phyloP scores from a whole-genome alignment of 1,140 invertebrate species.

The Drosophila ananassae region DNA sequence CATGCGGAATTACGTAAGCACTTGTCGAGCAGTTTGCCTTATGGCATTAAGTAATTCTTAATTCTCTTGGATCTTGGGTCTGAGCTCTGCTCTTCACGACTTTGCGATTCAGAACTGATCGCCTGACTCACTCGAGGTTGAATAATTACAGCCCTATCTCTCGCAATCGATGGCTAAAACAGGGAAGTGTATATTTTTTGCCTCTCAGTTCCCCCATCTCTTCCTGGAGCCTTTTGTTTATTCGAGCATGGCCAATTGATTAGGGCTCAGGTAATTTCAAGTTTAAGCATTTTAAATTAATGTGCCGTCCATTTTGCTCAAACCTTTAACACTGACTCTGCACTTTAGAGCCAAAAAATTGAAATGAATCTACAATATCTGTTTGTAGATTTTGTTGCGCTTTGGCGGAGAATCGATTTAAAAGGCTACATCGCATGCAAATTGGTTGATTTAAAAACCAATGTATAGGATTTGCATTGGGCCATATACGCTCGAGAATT shows the following conservation, averaged over 20 bases:
- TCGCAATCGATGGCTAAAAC: constrained; percentile 5
- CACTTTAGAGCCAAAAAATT: background rate
- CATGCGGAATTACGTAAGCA: constrained; percentile 73
- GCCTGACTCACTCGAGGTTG: constrained; percentile 18
- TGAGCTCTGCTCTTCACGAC: constrained; percentile 17
- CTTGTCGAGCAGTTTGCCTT: constrained; percentile 52
- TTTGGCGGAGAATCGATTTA: no score
- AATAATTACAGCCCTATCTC: constrained; percentile 37
- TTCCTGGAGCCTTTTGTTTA: constrained; percentile 32
- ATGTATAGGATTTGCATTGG: no score
- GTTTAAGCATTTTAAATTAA: constrained; percentile 7
- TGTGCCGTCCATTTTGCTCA: background rate
- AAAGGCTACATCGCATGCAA: no score
- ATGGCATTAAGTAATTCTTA: constrained; percentile 56
- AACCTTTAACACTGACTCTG: background rate
- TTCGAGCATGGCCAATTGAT: constrained; percentile 32
- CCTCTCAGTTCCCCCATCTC: constrained; percentile 5
- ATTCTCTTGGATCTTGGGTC: constrained; percentile 38
- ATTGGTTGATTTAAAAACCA: no score
- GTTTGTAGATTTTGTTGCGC: background rate
- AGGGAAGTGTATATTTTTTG: constrained; percentile 1
- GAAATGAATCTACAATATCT: background rate
- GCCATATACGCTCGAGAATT: no score
- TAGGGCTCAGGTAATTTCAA: constrained; percentile 17
- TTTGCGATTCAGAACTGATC: constrained; percentile 7